These are phyloP conservation scores for Chaenocephalus aceratus DNA, from an alignment of 2,113 vertebrate genomes.

Conservation along the genomic window DNA sequence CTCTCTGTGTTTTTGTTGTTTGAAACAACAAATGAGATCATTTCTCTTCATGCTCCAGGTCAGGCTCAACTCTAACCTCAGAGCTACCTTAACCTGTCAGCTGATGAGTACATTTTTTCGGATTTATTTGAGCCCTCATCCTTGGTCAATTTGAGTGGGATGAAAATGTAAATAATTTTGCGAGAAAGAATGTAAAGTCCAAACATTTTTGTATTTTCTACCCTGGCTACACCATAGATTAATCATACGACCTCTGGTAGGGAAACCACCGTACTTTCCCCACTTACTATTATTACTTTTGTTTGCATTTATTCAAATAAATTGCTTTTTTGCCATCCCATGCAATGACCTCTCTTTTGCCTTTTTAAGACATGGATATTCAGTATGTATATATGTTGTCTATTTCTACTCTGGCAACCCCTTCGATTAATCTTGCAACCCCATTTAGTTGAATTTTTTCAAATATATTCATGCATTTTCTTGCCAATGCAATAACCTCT, in stretches of 20 bases:
- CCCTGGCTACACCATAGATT: neutral
- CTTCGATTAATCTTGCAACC: no score
- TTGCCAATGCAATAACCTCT: no score
- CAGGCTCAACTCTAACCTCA: neutral
- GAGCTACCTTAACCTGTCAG: slow-evolving; percentile 14
- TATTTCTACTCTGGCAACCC: no score
- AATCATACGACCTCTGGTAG: neutral
- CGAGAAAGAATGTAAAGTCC: no score
- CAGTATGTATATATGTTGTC: no score
- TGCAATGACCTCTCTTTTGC: no score
- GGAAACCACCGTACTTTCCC: neutral
- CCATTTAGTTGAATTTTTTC: no score
- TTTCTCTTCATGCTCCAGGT: slow-evolving; percentile 9
- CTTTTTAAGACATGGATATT: no score
- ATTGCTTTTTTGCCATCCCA: neutral
- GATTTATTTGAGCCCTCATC: neutral
- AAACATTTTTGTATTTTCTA: neutral
- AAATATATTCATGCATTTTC: no score
- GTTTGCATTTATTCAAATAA: neutral
- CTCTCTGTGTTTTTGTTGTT: neutral
- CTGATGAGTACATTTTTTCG: neutral
- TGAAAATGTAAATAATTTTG: neutral
- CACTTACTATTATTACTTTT: neutral
- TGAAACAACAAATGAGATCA: neutral
- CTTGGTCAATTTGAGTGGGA: neutral